Conservation (phyloP, 2,113 vertebrate species). For the Saccopteryx bilineata region DNA sequence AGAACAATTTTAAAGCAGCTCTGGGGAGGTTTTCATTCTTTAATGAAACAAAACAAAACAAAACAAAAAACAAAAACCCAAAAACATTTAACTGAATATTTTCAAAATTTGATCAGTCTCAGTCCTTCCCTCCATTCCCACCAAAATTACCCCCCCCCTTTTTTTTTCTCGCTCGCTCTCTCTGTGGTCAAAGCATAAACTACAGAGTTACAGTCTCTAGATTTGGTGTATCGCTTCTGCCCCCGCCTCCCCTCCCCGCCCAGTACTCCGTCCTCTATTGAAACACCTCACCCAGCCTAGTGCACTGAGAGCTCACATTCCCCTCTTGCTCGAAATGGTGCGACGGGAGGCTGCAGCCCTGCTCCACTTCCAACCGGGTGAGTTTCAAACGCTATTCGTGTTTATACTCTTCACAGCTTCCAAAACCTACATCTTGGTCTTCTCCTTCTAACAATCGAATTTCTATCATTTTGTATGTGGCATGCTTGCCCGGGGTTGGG, state of each 20-base stretch:
- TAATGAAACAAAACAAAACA: neutral
- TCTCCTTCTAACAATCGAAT: neutral
- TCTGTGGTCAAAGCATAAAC: conserved; percentile 71
- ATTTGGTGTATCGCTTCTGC: conserved; percentile 71
- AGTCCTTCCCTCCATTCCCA: conserved; percentile 65
- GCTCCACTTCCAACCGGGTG: conserved; percentile 85
- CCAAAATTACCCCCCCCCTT: neutral
- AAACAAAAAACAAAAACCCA: too few species aligned
- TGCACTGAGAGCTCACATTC: conserved; percentile 47
- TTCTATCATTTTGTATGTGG: conserved; percentile 56
- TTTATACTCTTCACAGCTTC: conserved; percentile 68
- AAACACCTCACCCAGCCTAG: conserved; percentile 76
- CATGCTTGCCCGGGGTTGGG: conserved; percentile 9
- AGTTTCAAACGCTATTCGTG: conserved; percentile 85
- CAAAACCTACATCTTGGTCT: neutral
- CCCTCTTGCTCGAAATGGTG: conserved; percentile 71
- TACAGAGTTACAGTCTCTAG: conserved; percentile 74
- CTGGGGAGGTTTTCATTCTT: conserved; percentile 8
- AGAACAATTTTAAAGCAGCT: neutral
- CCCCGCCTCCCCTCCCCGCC: conserved; percentile 73
- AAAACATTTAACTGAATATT: conserved; percentile 49
- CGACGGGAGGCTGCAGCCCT: conserved; percentile 79
- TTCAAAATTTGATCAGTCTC: conserved; percentile 77
- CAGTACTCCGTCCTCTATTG: conserved; percentile 52
- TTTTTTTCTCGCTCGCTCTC: neutral